These are phyloP conservation scores for Parotocinclus haroldoi DNA, from an alignment of 2,797 vertebrate species.

Conservation along the genomic window DNA sequence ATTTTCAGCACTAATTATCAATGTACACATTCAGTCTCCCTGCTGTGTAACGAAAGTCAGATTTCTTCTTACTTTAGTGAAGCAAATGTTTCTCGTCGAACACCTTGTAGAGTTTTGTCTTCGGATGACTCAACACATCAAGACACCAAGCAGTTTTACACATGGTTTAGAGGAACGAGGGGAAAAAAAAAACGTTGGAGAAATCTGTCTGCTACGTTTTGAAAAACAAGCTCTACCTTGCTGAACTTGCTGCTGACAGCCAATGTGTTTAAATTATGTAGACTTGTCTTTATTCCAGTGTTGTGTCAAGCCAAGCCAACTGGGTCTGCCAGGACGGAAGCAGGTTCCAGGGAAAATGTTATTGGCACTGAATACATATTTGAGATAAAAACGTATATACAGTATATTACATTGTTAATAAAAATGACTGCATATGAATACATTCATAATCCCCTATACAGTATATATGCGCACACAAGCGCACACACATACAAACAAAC, in stretches of 20 bases:
- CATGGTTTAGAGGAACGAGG: neutral
- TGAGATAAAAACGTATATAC: too few species aligned
- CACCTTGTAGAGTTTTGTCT: conserved; percentile 11
- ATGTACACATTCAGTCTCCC: neutral
- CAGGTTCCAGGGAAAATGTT: neutral
- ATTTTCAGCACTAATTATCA: too few species aligned
- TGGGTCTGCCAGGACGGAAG: neutral
- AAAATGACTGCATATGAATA: too few species aligned
- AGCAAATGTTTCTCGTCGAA: neutral
- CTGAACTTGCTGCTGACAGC: neutral
- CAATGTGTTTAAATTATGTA: conserved; percentile 4
- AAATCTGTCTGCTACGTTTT: neutral
- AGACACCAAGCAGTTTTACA: conserved; percentile 1
- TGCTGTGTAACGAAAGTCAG: neutral
- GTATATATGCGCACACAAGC: neutral
- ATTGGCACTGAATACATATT: neutral
- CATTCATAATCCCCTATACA: too few species aligned
- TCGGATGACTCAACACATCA: neutral
- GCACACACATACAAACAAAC: neutral
- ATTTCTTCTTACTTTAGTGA: neutral
- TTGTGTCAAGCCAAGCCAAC: neutral
- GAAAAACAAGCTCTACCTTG: neutral
- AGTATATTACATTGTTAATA: neutral
- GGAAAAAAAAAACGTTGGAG: conserved; percentile 4
- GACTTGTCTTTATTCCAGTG: neutral